Evolutionary conservation across 2,797 vertebrate species (phyloP).

Genomic region (Eulemur coronatus): DNA sequence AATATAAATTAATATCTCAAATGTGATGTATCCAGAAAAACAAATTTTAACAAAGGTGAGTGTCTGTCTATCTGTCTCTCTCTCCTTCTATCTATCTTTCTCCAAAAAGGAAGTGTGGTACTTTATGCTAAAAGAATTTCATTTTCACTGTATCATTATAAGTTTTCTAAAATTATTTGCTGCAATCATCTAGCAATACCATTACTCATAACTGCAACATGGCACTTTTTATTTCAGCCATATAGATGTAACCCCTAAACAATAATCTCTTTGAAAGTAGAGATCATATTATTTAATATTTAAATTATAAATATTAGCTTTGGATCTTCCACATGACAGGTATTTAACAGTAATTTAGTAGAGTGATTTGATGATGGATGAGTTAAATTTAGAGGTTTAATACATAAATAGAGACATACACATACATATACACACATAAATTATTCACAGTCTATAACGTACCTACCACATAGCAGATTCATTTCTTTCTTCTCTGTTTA

Average conservation of each 20-base stretch:
- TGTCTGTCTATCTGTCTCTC: background rate
- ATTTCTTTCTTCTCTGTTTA: background rate
- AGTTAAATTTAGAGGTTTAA: background rate
- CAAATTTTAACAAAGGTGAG: background rate
- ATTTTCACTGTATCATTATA: background rate
- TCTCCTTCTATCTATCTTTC: background rate
- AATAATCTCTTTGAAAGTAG: background rate
- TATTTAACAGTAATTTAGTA: background rate
- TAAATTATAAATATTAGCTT: background rate
- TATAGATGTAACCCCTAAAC: background rate
- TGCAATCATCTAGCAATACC: background rate
- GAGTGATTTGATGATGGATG: background rate
- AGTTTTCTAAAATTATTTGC: background rate
- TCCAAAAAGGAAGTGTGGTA: background rate
- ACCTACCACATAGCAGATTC: background rate
- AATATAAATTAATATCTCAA: background rate
- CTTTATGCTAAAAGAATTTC: background rate
- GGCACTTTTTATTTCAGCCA: background rate
- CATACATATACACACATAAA: background rate
- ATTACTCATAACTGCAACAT: background rate
- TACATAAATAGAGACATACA: background rate
- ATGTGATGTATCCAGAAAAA: background rate
- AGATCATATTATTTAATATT: background rate
- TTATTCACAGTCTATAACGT: background rate
- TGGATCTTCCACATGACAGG: background rate